These are phyloP conservation scores for Argyrosomus japonicus DNA, from an alignment of 2,113 vertebrate genomes.

Conservation along the genomic window DNA sequence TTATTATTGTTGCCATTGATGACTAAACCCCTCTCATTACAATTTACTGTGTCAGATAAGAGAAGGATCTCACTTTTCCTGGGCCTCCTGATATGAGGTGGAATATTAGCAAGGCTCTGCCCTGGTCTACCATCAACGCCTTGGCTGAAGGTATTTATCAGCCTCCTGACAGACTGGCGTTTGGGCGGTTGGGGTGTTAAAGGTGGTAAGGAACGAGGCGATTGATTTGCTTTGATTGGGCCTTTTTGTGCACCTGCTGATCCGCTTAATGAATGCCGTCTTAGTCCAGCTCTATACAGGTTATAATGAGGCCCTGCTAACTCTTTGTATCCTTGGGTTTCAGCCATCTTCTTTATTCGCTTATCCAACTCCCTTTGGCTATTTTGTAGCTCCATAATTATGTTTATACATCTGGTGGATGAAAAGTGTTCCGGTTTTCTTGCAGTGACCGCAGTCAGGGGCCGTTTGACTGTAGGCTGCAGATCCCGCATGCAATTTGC, in stretches of 20 bases:
- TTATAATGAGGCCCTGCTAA: slow-evolving; percentile 27
- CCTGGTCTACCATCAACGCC: slow-evolving; percentile 67
- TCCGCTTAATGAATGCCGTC: slow-evolving; percentile 68
- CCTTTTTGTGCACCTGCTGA: slow-evolving; percentile 50
- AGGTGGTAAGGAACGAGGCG: slow-evolving; percentile 31
- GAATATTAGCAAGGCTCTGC: slow-evolving; percentile 67
- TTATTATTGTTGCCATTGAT: slow-evolving; percentile 72
- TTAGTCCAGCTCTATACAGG: slow-evolving; percentile 77
- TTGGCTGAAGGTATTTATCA: slow-evolving; percentile 93
- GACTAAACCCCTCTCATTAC: slow-evolving; percentile 26
- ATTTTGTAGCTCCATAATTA: slow-evolving; percentile 83
- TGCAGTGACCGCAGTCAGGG: slow-evolving; percentile 56
- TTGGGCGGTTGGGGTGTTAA: slow-evolving; percentile 63
- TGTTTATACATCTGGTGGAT: slow-evolving; percentile 81
- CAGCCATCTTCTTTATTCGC: slow-evolving; percentile 73
- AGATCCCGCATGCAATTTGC: slow-evolving; percentile 66
- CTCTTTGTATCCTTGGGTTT: slow-evolving; percentile 15
- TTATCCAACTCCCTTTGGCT: slow-evolving; percentile 84
- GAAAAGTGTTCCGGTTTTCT: slow-evolving; percentile 73
- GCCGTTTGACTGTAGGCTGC: slow-evolving; percentile 28
- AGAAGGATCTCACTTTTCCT: slow-evolving; percentile 82
- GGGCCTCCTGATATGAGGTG: slow-evolving; percentile 76
- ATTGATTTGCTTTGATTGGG: slow-evolving; percentile 23
- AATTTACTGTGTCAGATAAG: slow-evolving; percentile 67
- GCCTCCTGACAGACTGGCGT: slow-evolving; percentile 87